phyloP scores from a whole-genome alignment of 2,113 vertebrate species.

The Syngnathus typhle region DNA sequence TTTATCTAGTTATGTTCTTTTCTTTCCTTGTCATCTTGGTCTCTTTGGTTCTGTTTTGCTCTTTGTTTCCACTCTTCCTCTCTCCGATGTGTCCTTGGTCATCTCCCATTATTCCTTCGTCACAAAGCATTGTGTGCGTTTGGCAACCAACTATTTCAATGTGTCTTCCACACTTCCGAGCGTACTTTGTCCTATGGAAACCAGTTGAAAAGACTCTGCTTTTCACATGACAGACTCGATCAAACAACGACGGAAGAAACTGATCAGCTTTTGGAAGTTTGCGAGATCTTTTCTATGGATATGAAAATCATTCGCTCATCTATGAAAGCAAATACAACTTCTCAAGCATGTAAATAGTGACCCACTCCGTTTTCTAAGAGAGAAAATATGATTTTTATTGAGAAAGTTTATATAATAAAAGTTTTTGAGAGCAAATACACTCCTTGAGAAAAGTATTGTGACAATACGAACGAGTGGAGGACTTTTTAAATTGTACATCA shows the following conservation, averaged over 20 bases:
- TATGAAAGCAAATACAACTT: neutral
- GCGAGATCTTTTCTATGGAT: slow-evolving; percentile 10
- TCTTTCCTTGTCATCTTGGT: slow-evolving; percentile 40
- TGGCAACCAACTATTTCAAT: slow-evolving; percentile 49
- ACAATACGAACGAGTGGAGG: neutral
- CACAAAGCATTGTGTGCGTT: slow-evolving; percentile 45
- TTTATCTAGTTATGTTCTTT: slow-evolving; percentile 53
- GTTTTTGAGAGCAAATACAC: neutral
- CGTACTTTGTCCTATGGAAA: slow-evolving; percentile 33
- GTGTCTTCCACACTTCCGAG: slow-evolving; percentile 25
- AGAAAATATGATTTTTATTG: neutral
- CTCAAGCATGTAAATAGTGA: slow-evolving; percentile 4
- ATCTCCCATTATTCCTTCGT: slow-evolving; percentile 54
- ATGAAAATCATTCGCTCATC: slow-evolving; percentile 13
- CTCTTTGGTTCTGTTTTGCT: slow-evolving; percentile 42
- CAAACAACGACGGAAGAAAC: slow-evolving; percentile 5
- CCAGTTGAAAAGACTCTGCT: slow-evolving; percentile 18
- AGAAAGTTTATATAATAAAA: neutral
- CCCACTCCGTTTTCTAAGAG: neutral
- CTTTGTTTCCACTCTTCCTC: slow-evolving; percentile 37
- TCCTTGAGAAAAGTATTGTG: neutral
- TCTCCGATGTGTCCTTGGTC: slow-evolving; percentile 57
- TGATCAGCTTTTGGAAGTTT: slow-evolving; percentile 17
- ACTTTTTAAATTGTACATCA: neutral
- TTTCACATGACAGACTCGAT: slow-evolving; percentile 31